Evolutionary conservation across 2,113 vertebrate species (phyloP), one percentile per base, ranked within the genome.

Genomic region (Chascanopsetta lugubris): DNA sequence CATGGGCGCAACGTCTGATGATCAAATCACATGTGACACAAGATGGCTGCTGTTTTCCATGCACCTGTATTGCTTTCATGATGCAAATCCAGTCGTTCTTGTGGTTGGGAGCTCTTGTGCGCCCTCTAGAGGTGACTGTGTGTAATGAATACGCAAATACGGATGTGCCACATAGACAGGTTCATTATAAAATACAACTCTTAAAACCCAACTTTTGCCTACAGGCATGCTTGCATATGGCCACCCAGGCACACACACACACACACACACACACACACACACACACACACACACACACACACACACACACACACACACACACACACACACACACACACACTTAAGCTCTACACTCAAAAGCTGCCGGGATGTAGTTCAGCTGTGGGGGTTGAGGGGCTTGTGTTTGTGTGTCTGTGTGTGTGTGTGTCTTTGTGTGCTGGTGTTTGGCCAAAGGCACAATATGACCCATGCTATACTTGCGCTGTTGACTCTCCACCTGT

Each of bases 401-500:
- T 30, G 13, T 61, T n/a, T n/a, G n/a, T n/a, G n/a, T n/a, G n/a
- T n/a, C n/a, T n/a, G n/a, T n/a, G 18, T n/a, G 8, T 21, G n/a
- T 45, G 4, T 45, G 9, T 21, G n/a, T 45, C 18, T 45, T 9
- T 47, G 25, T 20, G 46, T n/a, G 49, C 24, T 42, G n/a, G 22
- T 55, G 54, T 47, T 58, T 59, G 25, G 61, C 58, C 55, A 25
- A 17, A 61, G 61, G 25, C 73, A 34, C n/a, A n/a, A n/a, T 30
- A 34, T 48, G 64, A 55, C 53, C 51, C 8, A 2, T 26, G 56
- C 64, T 51, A 38, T n/a, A n/a, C n/a, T n/a, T n/a, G n/a, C 46
- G 74, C 43, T 69, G 75, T 82, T 78, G 65, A 62, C 72, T 27
- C 46, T 61, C 69, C 43, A 69, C 49, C 77, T 77, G 57, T 80